Evolutionary conservation across 2,797 vertebrate genomes (phyloP).

Genomic region (Molossus alvarezi): DNA sequence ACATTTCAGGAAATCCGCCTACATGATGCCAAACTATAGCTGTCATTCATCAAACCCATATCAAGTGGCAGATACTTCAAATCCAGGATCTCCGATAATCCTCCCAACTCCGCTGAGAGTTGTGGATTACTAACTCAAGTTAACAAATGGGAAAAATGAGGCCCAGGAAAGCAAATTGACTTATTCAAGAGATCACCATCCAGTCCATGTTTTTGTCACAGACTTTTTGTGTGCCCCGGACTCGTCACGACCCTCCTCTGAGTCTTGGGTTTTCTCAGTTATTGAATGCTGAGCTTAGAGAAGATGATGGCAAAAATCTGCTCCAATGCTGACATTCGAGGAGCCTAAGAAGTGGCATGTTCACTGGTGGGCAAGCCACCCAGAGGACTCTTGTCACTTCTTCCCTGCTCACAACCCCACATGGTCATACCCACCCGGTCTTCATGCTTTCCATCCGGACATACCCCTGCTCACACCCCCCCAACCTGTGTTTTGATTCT

Average conservation of each 20-base stretch:
- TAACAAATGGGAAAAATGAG: neutral
- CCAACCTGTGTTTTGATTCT: neutral
- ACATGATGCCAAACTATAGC: neutral
- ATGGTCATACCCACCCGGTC: neutral
- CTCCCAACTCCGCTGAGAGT: neutral
- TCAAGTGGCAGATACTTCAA: neutral
- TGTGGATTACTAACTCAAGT: neutral
- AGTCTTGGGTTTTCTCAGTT: slow-evolving; percentile 11
- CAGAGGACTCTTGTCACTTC: neutral
- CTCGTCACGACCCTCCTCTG: neutral
- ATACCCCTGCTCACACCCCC: neutral
- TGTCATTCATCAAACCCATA: neutral
- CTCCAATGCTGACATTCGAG: neutral
- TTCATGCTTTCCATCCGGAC: neutral
- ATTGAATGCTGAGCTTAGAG: neutral
- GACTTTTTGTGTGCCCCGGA: neutral
- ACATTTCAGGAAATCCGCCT: neutral
- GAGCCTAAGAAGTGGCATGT: neutral
- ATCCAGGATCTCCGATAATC: neutral
- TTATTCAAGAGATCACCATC: neutral
- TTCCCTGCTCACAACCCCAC: neutral
- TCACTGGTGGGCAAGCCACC: neutral
- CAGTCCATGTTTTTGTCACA: neutral
- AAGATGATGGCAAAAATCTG: neutral
- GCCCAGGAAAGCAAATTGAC: neutral